A percentile compares a stretch with the other conserved stretches of the same genome.
These are phyloP conservation scores for Girardinus metallicus DNA, from an alignment of 2,797 vertebrate genomes.

Conservation along the genomic window DNA sequence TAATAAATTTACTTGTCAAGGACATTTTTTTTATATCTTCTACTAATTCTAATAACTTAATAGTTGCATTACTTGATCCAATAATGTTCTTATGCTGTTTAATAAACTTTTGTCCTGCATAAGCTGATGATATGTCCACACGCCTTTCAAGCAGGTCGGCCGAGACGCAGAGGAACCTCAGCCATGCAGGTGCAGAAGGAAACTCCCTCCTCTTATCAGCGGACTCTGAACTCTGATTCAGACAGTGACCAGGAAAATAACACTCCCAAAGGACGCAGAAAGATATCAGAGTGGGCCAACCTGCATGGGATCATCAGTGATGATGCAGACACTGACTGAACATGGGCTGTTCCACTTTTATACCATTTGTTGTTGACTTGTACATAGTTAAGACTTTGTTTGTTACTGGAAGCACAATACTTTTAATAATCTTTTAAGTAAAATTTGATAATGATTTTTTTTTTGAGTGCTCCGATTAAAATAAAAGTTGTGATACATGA, in stretches of 20 bases:
- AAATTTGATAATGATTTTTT: background rate
- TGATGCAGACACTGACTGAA: conserved; percentile 84
- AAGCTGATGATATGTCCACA: background rate
- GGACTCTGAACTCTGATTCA: conserved; percentile 70
- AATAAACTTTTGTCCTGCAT: background rate
- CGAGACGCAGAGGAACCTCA: conserved; percentile 72
- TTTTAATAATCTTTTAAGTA: background rate
- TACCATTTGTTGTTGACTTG: background rate
- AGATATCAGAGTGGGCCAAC: conserved; percentile 81
- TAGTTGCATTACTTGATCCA: background rate
- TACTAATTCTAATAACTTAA: background rate
- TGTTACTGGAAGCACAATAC: background rate
- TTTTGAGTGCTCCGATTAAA: conserved; percentile 10
- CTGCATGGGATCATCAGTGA: conserved; percentile 89
- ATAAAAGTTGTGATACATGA: conserved; percentile 29
- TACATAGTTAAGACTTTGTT: background rate
- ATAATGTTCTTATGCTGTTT: background rate
- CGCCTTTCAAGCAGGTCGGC: conserved; percentile 84
- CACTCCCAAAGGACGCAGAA: conserved; percentile 38
- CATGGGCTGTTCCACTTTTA: background rate
- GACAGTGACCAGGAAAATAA: conserved; percentile 65
- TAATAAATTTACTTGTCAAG: background rate
- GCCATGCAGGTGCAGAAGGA: conserved; percentile 31
- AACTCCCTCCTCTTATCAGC: conserved; percentile 59
- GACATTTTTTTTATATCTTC: no score